Evolutionary conservation across 2,113 vertebrate species (phyloP).

Genomic region (Passer domesticus): DNA sequence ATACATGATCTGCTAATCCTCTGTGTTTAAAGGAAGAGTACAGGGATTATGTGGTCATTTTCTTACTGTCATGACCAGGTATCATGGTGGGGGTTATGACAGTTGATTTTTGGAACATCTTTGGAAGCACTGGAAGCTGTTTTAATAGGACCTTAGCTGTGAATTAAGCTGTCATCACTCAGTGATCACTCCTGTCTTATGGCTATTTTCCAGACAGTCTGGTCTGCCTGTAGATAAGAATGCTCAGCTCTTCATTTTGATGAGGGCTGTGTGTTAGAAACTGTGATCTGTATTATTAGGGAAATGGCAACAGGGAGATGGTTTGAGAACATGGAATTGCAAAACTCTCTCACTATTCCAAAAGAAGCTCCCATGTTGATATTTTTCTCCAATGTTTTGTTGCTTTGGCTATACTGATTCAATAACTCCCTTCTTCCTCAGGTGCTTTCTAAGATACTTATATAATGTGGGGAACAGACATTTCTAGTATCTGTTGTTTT

Average conservation of each 20-base stretch:
- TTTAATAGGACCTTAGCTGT: constrained; percentile 29
- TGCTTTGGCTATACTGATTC: neutral
- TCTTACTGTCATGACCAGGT: constrained; percentile 5
- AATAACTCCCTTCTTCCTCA: neutral
- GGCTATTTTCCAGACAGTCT: constrained; percentile 30
- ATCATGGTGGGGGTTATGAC: neutral
- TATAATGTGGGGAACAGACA: neutral
- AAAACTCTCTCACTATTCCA: neutral
- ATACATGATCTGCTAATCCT: constrained; percentile 31
- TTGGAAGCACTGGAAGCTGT: constrained; percentile 20
- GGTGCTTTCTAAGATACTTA: neutral
- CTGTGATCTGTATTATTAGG: neutral
- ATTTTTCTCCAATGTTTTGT: neutral
- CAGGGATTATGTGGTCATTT: constrained; percentile 26
- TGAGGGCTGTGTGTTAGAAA: neutral
- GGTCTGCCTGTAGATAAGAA: constrained; percentile 8
- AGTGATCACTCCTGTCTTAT: neutral
- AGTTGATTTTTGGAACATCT: constrained; percentile 29
- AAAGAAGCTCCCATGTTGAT: neutral
- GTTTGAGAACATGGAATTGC: neutral
- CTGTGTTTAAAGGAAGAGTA: constrained; percentile 1
- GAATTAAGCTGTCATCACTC: constrained; percentile 44
- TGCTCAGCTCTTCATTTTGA: neutral
- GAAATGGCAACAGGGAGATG: neutral
- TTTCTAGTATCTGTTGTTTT: neutral